Base-by-base conservation (phyloP, 2,113 vertebrate genomes). In the Raphicerus campestris region DNA sequence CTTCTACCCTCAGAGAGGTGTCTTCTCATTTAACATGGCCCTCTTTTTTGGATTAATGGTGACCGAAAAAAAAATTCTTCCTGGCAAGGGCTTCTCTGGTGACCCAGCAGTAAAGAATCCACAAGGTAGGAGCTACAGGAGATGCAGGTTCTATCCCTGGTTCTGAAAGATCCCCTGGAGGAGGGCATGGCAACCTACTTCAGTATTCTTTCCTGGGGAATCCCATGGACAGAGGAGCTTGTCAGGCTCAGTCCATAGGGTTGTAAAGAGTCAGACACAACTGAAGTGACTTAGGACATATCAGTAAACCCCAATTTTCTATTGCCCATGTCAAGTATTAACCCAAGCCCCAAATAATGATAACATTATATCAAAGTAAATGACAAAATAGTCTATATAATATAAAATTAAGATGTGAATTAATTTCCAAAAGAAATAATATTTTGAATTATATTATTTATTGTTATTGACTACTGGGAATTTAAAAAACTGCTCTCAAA, bases 351-450 rank as follows among this genome's bases (percentile, higher is more conserved):
- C 35, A 92, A 95, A 89, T 93, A 96, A 93, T 86, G 16, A 85
- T 42, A 73, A 16, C 26, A 91, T 91, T 96, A 91, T 32, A 93
- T 49, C 24, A 92, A 86, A 85, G 5, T 73, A 88, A 97, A 85
- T 11, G 3, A 73, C 42, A 97, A 96, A 93, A 73, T 39, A 87
- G n/a, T 51, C 47, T 88, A 80, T 22, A 94, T 49, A 30, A 78
- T 96, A 7, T 15, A 97, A 97, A 96, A 95, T 96, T 53, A 61
- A 92, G 93, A 91, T 90, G 16, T 61, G n/a, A 82, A 2, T 49
- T 4, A 2, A 49, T 91, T 78, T 58, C 70, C 70, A 82, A 87
- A 91, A 93, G 5, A 89, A 86, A 89, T 89, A 84, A 86, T 42
- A 83, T 19, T 63, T 10, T 87, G 96, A 87, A n/a, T 81, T 53